Base-by-base conservation (phyloP, 2,113 vertebrate genomes). In the Dipodomys spectabilis region DNA sequence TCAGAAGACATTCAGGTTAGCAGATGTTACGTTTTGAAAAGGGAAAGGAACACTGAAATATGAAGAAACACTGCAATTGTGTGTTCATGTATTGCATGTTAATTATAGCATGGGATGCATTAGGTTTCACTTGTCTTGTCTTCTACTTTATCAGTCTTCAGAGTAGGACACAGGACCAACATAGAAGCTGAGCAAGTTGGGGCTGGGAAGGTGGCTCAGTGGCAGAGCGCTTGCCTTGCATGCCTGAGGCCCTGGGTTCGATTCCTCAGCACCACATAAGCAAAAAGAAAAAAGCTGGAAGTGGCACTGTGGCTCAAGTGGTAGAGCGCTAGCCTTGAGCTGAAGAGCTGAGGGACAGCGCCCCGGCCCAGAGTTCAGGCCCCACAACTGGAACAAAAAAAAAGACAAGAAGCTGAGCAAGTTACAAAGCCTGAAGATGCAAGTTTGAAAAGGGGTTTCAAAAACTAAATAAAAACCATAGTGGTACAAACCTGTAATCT, bases 391-490 rank as follows among this genome's bases (percentile, higher is more conserved):
- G n/a, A n/a, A n/a, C n/a, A n/a, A n/a, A n/a, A n/a, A n/a, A n/a
- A n/a, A n/a, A n/a, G n/a, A n/a, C n/a, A n/a, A 83, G 35, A 83
- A 82, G 74, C 23, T 7, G 49, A 62, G 11, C 49, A 60, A 77
- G 25, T 74, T 68, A 67, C 20, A 39, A 82, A 94, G 20, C 82
- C 45, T 32, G 28, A 19, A 60, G 23, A 73, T 28, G 18, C 71
- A 82, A 77, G 86, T 93, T 87, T 68, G 60, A 74, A 57, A 82
- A 77, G 53, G 16, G 16, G 23, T 78, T 88, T 86, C 9, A 57
- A 86, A 87, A 67, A 20, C 5, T n/a, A 35, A 71, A 62, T 28
- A 9, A 64, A 64, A 64, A 25, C 3, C 22, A 23, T 3, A 9
- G 22, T 7, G 22, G 62, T 23, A 64, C 62, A 25, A 6, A 9